phyloP scores from a whole-genome alignment of 35 echinoderm and acorn worm genomes.

The Apostichopus parvimensis region DNA sequence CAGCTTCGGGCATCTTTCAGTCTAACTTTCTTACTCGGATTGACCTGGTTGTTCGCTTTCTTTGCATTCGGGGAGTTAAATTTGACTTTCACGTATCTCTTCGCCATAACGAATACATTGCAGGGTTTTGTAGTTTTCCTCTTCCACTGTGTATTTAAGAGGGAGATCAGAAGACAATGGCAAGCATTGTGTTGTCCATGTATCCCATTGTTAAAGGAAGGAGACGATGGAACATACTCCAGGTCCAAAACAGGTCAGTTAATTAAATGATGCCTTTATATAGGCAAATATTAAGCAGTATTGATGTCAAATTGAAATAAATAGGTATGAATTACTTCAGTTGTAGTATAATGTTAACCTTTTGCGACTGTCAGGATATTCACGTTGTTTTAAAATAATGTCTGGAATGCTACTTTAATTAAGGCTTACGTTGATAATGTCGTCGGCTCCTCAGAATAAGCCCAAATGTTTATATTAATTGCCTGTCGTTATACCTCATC shows the following conservation, averaged over 20 bases:
- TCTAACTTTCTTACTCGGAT: conserved; percentile 50
- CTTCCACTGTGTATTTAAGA: conserved; percentile 61
- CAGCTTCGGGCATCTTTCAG: conserved; percentile 49
- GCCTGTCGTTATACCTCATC: no score
- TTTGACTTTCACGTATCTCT: conserved; percentile 55
- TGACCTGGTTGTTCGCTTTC: conserved; percentile 61
- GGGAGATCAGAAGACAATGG: conserved; percentile 60
- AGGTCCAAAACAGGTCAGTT: conserved; percentile 24
- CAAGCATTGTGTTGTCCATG: conserved; percentile 55
- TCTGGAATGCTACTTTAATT: no score
- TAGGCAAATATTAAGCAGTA: no score
- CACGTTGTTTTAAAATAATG: no score
- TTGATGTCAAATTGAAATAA: no score
- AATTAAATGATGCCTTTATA: no score
- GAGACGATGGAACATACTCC: conserved; percentile 22
- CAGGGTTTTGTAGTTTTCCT: conserved; percentile 62
- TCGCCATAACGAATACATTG: conserved; percentile 57
- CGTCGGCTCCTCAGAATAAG: no score
- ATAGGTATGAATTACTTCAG: no score
- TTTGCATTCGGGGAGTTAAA: conserved; percentile 53
- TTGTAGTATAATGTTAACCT: no score
- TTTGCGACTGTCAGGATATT: no score
- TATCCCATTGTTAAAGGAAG: conserved; percentile 35
- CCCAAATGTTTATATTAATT: no score
- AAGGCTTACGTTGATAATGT: no score